Base-by-base conservation (phyloP, 1,140 invertebrate genomes). In the Drosophila truncata region DNA sequence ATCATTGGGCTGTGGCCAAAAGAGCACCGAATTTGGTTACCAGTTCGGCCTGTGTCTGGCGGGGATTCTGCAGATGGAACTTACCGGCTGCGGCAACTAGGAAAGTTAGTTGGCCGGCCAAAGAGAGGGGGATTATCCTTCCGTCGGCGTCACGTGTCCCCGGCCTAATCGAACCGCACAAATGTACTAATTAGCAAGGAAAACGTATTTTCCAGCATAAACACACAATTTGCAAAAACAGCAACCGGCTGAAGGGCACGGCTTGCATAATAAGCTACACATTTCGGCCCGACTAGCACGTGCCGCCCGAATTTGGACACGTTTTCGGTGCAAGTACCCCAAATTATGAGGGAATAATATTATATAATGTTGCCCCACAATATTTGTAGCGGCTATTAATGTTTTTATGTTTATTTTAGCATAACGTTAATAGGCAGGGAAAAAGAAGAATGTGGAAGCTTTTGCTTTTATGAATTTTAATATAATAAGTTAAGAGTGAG, bases 141-240 rank as follows among this genome's bases (percentile, higher is more conserved):
- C 20, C 20, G 52, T 37, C 14, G 50, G 44, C 58, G 64, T 78
- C 75, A 78, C 75, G 75, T 78, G 75, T 69, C 41, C 63, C 20
- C 39, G 55, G 18, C 75, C 74, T 57, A 78, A 78, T 78, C 57
- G 74, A 77, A 70, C 75, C 41, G 64, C 73, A 57, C 73, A 78
- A 78, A 78, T 78, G 74, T 70, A 70, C 75, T 78, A 78, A 78
- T 78, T 78, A 78, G 75, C 50, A 57, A 70, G 37, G 35, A 78
- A 78, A 78, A 76, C 74, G 72, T 66, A 76, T 76, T 77, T 75
- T 77, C 46, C 71, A 66, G 74, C 71, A 59, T 55, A 77, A 76
- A 78, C 75, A 78, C 41, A 67, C 57, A 62, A 78, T 78, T 70
- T 78, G 50, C 75, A 69, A 77, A 78, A 78, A 58, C 74, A 78